Base-by-base conservation (phyloP, 2,888 invertebrate species). In the Polydrusus tereticollis region DNA sequence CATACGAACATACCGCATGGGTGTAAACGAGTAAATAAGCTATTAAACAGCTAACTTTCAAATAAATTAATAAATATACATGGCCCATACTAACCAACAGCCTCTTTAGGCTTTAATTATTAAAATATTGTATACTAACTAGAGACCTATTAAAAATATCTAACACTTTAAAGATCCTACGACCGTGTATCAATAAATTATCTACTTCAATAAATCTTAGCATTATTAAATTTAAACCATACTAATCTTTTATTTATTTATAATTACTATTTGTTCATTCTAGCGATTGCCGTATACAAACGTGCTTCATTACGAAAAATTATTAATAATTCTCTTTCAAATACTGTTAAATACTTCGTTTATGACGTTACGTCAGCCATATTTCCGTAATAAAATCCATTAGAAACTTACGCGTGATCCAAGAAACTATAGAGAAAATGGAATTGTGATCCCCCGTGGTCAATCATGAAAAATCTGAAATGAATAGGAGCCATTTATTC, bases 351-450 rank as follows among this genome's bases (percentile, higher is more conserved):
- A 59, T 38, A 59, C 41, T 23, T 38, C 38, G 21, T 41, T 59
- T 43, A 38, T 59, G 41, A 59, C 21, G 23, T 59, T 41, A 36
- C 41, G 38, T 20, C 41, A 41, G 21, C 41, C 18, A 59, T 38
- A 41, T 38, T 59, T 59, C 59, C 59, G 59, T 59, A 41, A 59
- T 41, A 14, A 59, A 43, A 59, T 59, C 41, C 52, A 55, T 55
- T 65, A 55, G 41, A 55, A 60, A 60, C 36, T 26, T 21, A 69
- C 20, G 62, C 62, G 69, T 69, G 69, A 60, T 41, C 21, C 50
- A 16, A 50, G 67, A 60, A 68, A 68, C 59, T 68, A 59, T 18
- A 38, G 67, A 55, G 60, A 60, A 69, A 69, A 69, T 69, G 55
- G 60, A 38, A 69, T 69, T 52, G 62, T 26, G 50, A 29, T 62